Base-by-base conservation (phyloP, 1,140 invertebrate genomes). In the Dryas iulia region DNA sequence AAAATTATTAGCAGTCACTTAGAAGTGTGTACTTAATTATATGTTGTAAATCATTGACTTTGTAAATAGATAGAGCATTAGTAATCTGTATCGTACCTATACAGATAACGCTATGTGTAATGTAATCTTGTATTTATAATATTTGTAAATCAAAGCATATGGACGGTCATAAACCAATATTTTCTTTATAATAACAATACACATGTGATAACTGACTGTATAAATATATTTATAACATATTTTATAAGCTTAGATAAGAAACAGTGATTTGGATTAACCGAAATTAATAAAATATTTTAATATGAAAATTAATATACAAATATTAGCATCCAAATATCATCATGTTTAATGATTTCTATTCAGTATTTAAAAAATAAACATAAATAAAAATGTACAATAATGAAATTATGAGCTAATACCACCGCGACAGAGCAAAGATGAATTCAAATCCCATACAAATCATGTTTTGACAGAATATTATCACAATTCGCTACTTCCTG, bases 81-180 rank as follows among this genome's bases (percentile, higher is more conserved):
- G 21, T 39, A 30, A 28, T 28, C 26, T 28, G 3, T 28, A 39
- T 39, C 35, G 35, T 14, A 18, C 35, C 35, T n/a, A 25, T 47
- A 39, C 4, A 47, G 59, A 60, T 60, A 60, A 25, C 59, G 30
- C 12, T 39, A 58, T 30, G 11, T 21, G n/a, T n/a, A n/a, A 21
- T 33, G 14, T 59, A 59, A 33, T 59, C 56, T 31, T 59, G 14
- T 59, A 59, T 59, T 33, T 59, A n/a, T n/a, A n/a, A n/a, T n/a
- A 35, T 59, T 28, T 61, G 26, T 61, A 61, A 61, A 61, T 61
- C 59, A 26, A 39, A 47, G 24, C 18, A 12, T 61, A 47, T 61
- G 33, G 24, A 26, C 33, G 4, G 59, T 10, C n/a, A 61, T 61
- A 61, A 47, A 47, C 59, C 59, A 61, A 61, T 61, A 26, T 56